Percentiles rank a stretch among this genome's conserved stretches.
Conservation (phyloP, 2,888 invertebrate species). For the Nysson spinosus region DNA sequence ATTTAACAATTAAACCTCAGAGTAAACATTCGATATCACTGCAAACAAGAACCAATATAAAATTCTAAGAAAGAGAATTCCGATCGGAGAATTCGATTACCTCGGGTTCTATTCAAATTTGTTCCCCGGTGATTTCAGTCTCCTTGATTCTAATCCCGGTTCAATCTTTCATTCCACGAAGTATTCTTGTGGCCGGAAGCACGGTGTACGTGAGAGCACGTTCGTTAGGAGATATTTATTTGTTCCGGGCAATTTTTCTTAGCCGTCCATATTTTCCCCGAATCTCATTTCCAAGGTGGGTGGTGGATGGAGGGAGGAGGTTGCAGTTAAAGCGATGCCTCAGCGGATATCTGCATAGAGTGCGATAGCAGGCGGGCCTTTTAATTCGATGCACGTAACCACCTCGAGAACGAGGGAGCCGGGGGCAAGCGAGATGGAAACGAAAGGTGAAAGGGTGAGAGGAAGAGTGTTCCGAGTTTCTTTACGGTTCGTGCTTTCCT, state of each 20-base stretch:
- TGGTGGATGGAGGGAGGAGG: not conserved
- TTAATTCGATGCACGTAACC: slow-evolving; percentile 46
- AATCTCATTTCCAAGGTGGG: slow-evolving; percentile 10
- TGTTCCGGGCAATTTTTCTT: slow-evolving; percentile 48
- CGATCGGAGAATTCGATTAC: too few species aligned
- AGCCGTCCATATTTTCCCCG: slow-evolving; percentile 19
- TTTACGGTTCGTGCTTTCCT: slow-evolving; percentile 1
- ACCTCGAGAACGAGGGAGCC: too few species aligned
- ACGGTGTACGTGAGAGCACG: slow-evolving; percentile 6
- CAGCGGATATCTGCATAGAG: slow-evolving; percentile 31
- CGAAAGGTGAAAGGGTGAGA: not conserved
- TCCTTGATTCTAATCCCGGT: not conserved
- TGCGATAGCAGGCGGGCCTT: slow-evolving; percentile 30
- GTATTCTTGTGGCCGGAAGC: not conserved
- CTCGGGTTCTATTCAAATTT: too few species aligned
- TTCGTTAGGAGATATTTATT: slow-evolving; percentile 48
- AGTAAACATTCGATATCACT: too few species aligned
- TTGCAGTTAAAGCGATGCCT: slow-evolving; percentile 18
- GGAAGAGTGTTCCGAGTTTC: not conserved
- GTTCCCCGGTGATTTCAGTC: too few species aligned
- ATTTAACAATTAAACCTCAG: too few species aligned
- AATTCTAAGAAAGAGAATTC: too few species aligned
- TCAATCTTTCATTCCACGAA: not conserved
- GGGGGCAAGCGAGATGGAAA: slow-evolving; percentile 14
- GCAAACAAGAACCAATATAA: too few species aligned